Conservation (phyloP, 2,888 invertebrate genomes). For the Physocephala rufipes region DNA sequence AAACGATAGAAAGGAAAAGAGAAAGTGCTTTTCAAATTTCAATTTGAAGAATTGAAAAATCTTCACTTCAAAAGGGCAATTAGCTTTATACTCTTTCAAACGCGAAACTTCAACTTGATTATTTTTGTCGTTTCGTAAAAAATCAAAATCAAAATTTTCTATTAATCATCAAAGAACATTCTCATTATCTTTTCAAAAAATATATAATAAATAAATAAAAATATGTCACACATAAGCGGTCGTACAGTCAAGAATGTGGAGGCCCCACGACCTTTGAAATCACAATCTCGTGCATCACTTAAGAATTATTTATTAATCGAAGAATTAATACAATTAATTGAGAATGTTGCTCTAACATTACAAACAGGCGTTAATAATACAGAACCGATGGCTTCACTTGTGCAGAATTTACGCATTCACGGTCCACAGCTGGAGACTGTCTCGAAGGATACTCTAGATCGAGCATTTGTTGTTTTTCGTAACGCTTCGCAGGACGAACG, state of each 20-base stretch:
- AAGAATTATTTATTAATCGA: constrained; percentile 72
- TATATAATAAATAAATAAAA: constrained; percentile 26
- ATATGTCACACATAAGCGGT: constrained; percentile 70
- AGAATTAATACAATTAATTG: constrained; percentile 83
- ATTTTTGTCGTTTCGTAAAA: not conserved
- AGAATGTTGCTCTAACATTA: constrained; percentile 81
- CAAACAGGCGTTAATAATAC: constrained; percentile 77
- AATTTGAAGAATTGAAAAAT: constrained; percentile 50
- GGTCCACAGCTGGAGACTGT: constrained; percentile 83
- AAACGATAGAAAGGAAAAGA: constrained; percentile 53
- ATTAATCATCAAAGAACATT: constrained; percentile 42
- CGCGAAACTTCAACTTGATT: constrained; percentile 11
- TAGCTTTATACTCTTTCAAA: too few species aligned
- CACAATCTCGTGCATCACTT: constrained; percentile 67
- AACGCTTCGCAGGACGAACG: constrained; percentile 89
- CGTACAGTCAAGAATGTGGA: constrained; percentile 79
- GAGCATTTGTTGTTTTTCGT: constrained; percentile 85
- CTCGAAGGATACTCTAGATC: constrained; percentile 86
- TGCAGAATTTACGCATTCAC: constrained; percentile 82
- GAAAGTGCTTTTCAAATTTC: constrained; percentile 55
- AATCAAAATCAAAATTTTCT: constrained; percentile 37
- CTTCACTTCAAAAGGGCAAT: constrained; percentile 45
- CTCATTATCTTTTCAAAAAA: constrained; percentile 19
- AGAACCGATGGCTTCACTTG: constrained; percentile 79
- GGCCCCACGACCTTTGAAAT: constrained; percentile 78